Evolutionary conservation across 2,888 invertebrate species (phyloP).

Genomic region (Lordiphosa andalusiaca): DNA sequence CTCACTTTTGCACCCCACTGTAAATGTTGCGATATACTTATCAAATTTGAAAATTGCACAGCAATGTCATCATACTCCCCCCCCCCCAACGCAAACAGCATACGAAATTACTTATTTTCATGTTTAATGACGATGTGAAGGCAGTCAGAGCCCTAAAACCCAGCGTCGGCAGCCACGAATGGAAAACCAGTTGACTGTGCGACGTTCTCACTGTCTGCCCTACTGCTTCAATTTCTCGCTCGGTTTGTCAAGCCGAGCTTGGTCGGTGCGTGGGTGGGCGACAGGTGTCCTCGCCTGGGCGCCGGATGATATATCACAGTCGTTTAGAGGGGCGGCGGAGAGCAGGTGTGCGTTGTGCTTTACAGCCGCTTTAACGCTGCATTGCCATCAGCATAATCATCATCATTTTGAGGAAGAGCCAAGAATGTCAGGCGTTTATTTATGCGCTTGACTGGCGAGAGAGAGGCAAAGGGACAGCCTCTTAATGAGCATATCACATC

Average conservation of each 20-base stretch:
- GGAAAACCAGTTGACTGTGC: constrained; percentile 42
- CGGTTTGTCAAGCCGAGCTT: constrained; percentile 33
- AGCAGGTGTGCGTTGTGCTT: constrained; percentile 31
- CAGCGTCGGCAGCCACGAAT: constrained; percentile 11
- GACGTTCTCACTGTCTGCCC: constrained; percentile 16
- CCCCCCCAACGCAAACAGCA: too few species aligned
- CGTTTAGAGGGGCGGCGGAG: constrained; percentile 35
- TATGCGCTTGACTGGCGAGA: constrained; percentile 64
- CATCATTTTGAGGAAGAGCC: constrained; percentile 13
- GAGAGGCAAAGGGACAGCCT: constrained; percentile 19
- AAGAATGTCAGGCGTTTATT: constrained; percentile 51
- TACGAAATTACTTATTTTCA: constrained; percentile 12
- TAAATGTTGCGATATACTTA: too few species aligned
- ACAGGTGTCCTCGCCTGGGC: constrained; percentile 29
- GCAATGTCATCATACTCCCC: too few species aligned
- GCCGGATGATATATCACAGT: constrained; percentile 40
- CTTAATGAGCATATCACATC: constrained; percentile 67
- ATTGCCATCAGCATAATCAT: constrained; percentile 39
- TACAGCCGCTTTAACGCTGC: constrained; percentile 52
- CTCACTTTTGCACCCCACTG: too few species aligned
- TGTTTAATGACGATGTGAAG: constrained; percentile 15
- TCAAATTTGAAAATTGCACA: too few species aligned
- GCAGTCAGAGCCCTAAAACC: background rate
- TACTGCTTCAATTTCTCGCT: constrained; percentile 45
- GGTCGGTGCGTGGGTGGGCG: constrained; percentile 35